Evolutionary conservation across 2,888 invertebrate species (phyloP).

Genomic region (Sinhomidia bicolor): DNA sequence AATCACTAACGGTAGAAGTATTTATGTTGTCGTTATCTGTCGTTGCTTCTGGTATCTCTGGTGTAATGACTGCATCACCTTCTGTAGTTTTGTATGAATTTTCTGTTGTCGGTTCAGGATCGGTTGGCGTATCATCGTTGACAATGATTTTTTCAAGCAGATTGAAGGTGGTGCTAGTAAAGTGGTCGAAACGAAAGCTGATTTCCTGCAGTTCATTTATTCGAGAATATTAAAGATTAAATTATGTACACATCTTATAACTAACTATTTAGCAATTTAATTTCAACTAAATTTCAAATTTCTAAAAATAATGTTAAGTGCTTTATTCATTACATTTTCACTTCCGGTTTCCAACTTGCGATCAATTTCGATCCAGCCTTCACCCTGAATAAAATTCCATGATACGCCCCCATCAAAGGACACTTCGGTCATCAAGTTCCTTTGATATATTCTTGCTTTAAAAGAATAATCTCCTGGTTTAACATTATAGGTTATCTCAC

Average conservation of each 20-base stretch:
- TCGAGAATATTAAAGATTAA: no score
- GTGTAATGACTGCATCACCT: no score
- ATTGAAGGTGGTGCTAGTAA: background rate
- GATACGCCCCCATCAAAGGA: conserved; percentile 1
- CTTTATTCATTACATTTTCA: conserved; percentile 3
- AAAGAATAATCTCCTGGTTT: background rate
- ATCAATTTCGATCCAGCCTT: background rate
- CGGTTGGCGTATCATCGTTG: no score
- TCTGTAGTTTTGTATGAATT: no score
- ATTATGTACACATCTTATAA: no score
- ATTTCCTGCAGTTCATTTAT: background rate
- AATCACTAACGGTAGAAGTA: no score
- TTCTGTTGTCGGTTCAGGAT: no score
- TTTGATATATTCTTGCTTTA: background rate
- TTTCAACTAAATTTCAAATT: background rate
- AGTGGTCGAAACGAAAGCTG: background rate
- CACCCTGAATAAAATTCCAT: background rate
- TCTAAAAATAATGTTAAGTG: background rate
- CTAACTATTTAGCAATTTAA: background rate
- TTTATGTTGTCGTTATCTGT: no score
- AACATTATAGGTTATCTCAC: background rate
- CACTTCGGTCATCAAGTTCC: background rate
- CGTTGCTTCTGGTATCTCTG: no score
- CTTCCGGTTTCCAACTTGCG: background rate
- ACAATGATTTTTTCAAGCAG: conserved; percentile 24